These are phyloP conservation scores for Homarus americanus DNA, from an alignment of 1,140 invertebrate genomes.

Conservation along the genomic window DNA sequence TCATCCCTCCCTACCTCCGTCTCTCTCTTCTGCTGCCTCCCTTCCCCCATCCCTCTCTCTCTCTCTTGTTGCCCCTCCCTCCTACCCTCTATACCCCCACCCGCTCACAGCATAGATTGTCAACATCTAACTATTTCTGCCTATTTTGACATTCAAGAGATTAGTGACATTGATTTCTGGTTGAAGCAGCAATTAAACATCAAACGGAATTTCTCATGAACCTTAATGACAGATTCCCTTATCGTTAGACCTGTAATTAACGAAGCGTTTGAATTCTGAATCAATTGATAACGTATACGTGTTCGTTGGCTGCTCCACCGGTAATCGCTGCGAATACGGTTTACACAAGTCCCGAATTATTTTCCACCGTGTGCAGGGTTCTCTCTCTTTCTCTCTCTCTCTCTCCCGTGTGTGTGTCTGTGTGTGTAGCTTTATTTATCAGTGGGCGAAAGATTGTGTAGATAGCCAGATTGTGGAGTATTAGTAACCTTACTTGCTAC, in stretches of 20 bases:
- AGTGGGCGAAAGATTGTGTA: background rate
- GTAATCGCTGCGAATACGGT: background rate
- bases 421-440: constrained; percentile 5
- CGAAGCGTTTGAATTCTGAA: constrained; percentile 62
- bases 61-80: background rate
- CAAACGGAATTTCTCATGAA: constrained; percentile 67
- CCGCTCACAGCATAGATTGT: background rate
- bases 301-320: background rate
- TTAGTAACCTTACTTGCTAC: constrained; percentile 22
- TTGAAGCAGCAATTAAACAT: constrained; percentile 66
- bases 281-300: constrained; percentile 62
- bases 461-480: constrained; percentile 6
- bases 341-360: background rate
- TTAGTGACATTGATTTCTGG: constrained; percentile 65
- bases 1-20: background rate
- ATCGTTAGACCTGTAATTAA: constrained; percentile 64
- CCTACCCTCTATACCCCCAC: background rate
- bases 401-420: background rate
- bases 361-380: background rate
- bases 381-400: too few species aligned
- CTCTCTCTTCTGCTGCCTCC: background rate
- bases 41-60: background rate
- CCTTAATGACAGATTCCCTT: constrained; percentile 62
- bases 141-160: constrained; percentile 66
- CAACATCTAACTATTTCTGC: constrained; percentile 44